Evolutionary conservation across 2,797 vertebrate genomes (phyloP).

Genomic region (Pterois miles): DNA sequence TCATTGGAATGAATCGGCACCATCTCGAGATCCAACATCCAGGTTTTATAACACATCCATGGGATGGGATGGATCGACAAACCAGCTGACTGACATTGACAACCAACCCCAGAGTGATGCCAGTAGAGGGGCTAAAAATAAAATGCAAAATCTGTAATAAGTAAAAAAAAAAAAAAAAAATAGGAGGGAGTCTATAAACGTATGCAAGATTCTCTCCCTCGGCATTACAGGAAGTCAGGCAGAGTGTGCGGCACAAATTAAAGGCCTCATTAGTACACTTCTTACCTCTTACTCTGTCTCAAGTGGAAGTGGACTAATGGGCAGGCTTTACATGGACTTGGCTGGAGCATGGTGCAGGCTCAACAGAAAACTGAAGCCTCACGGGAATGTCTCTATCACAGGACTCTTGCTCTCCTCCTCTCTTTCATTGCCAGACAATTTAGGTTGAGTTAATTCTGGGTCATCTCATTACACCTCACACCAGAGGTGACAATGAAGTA

Average conservation of each 20-base stretch:
- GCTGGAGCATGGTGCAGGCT: slow-evolving; percentile 40
- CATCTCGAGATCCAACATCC: too few species aligned
- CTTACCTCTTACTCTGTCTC: slow-evolving; percentile 48
- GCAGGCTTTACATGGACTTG: slow-evolving; percentile 45
- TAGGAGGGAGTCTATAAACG: slow-evolving; percentile 10
- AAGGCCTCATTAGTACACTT: slow-evolving; percentile 59
- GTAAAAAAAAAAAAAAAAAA: not conserved
- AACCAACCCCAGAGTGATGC: not conserved
- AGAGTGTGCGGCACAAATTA: slow-evolving; percentile 54
- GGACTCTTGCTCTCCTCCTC: slow-evolving; percentile 38
- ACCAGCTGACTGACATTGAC: not conserved
- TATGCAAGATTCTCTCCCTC: slow-evolving; percentile 11
- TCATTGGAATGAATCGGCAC: too few species aligned
- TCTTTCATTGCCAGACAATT: slow-evolving; percentile 70
- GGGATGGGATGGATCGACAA: too few species aligned
- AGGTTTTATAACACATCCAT: too few species aligned
- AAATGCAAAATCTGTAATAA: not conserved
- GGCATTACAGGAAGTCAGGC: slow-evolving; percentile 8
- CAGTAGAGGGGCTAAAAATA: not conserved
- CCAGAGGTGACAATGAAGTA: slow-evolving; percentile 65
- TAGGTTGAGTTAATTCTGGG: slow-evolving; percentile 78
- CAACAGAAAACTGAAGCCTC: slow-evolving; percentile 54
- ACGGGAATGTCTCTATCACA: slow-evolving; percentile 40
- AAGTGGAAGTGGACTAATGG: slow-evolving; percentile 62
- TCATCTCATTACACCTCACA: slow-evolving; percentile 74